Evolutionary conservation across 2,888 invertebrate species (phyloP).

Genomic region (Bibio marci): DNA sequence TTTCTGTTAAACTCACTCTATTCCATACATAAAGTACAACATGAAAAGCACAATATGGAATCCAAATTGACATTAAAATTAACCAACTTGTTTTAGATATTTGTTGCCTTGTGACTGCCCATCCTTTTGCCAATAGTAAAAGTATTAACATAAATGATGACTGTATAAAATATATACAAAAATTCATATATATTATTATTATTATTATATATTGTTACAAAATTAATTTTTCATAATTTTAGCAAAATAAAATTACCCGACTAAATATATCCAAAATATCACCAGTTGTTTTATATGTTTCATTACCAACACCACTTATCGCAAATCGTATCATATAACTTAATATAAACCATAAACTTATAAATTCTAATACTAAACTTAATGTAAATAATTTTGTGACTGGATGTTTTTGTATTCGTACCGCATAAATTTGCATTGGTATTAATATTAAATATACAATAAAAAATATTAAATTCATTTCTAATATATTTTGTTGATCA

Average conservation of each 20-base stretch:
- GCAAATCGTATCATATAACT: slow-evolving; percentile 81
- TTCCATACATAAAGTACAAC: slow-evolving; percentile 91
- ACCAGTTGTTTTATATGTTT: slow-evolving; percentile 66
- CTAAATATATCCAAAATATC: slow-evolving; percentile 86
- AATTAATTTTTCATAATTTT: too few species aligned
- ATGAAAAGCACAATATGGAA: slow-evolving; percentile 78
- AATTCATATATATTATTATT: too few species aligned
- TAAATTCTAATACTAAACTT: slow-evolving; percentile 68
- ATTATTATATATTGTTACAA: too few species aligned
- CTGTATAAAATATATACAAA: slow-evolving; percentile 33
- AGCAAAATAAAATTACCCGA: too few species aligned
- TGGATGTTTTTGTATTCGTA: slow-evolving; percentile 73
- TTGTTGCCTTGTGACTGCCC: slow-evolving; percentile 86
- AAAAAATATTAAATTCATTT: slow-evolving; percentile 78
- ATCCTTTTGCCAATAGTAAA: slow-evolving; percentile 85
- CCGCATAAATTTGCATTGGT: slow-evolving; percentile 83
- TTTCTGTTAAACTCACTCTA: slow-evolving; percentile 49
- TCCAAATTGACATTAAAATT: slow-evolving; percentile 51
- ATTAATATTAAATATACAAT: slow-evolving; percentile 70
- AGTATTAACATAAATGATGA: slow-evolving; percentile 87
- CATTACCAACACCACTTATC: slow-evolving; percentile 75
- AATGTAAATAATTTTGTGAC: slow-evolving; percentile 81
- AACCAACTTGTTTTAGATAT: slow-evolving; percentile 62
- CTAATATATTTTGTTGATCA: slow-evolving; percentile 83
- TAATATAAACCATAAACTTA: slow-evolving; percentile 73